Conservation (phyloP, 2,797 vertebrate species). For the Petrocephalus sullivani region DNA sequence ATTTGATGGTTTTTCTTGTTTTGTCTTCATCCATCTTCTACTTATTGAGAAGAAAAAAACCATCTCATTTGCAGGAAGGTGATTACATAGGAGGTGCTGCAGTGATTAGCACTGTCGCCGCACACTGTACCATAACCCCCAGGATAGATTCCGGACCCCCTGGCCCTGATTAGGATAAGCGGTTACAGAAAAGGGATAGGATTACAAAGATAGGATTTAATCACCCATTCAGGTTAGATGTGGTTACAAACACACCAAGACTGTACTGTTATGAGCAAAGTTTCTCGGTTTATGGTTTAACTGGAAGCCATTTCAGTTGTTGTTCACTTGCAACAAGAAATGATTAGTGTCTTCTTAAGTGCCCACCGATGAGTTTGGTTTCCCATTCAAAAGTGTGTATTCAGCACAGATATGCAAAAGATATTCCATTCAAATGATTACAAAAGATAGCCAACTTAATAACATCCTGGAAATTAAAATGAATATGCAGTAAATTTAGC, state of each 20-base stretch:
- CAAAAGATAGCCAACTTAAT: not conserved
- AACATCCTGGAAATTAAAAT: not conserved
- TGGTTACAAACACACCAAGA: not conserved
- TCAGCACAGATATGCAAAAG: not conserved
- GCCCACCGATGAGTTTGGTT: not conserved
- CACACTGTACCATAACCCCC: not conserved
- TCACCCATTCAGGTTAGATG: not conserved
- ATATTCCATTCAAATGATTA: not conserved
- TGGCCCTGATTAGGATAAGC: not conserved
- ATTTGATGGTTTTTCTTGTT: not conserved
- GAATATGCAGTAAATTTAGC: not conserved
- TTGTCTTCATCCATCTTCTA: too few relatives aligned
- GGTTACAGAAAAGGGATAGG: not conserved
- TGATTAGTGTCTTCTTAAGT: not conserved
- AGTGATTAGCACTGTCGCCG: too few relatives aligned
- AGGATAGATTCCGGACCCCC: not conserved
- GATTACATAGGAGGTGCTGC: too few relatives aligned
- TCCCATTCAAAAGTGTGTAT: not conserved
- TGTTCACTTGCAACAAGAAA: not conserved
- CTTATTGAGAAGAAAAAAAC: too few relatives aligned
- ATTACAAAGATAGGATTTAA: not conserved
- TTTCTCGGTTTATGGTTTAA: not conserved
- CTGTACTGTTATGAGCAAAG: not conserved
- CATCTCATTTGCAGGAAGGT: too few relatives aligned
- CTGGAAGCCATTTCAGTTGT: not conserved